Evolutionary conservation across 2,888 invertebrate species (phyloP), one percentile per base, ranked within the genome.

Genomic region (Monochamus alternatus): DNA sequence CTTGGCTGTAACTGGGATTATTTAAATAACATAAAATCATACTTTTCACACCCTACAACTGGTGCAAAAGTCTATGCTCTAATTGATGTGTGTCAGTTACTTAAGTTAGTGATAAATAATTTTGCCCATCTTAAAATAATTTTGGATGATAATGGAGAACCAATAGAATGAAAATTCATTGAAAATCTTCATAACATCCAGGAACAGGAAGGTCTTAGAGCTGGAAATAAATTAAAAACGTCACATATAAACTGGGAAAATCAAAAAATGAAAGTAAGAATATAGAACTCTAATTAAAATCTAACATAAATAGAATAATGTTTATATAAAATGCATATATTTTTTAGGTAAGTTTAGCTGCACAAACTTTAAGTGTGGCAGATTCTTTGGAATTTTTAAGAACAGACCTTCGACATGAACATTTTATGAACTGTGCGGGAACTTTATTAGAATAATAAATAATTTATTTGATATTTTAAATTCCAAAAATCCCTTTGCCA

Each of bases 1-100:
- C 51, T 75, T 2, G 75, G 77, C 10, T 79, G 79, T 63, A 69
- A 75, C 30, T 58, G n/a, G n/a, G n/a, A n/a, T n/a, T n/a, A n/a
- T n/a, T n/a, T n/a, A n/a, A n/a, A n/a, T n/a, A 58, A 14, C 30
- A 65, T 65, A 65, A 66, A 65, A 32, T 65, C 30, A 14, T 14
- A 43, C 44, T 65, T 58, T 38, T 38, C 38, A 38, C 38, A 38
- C 5, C 38, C 38, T 38, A 38, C 38, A 38, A 38, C 38, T 5
- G 38, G 38, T 4, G 5, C 38, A 38, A 38, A 38, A 3, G 38
- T 38, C 5, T 38, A 38, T 38, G 38, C 38, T 38, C 3, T 38
- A 4, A 38, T 38, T 5, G 38, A 38, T 38, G 38, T 5, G 38
- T 38, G 3, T n/a, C 38, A 38, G 12, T 70, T 59, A 22, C 30